These are phyloP conservation scores for Xylota sylvarum DNA, from an alignment of 2,888 invertebrate species.

Conservation along the genomic window DNA sequence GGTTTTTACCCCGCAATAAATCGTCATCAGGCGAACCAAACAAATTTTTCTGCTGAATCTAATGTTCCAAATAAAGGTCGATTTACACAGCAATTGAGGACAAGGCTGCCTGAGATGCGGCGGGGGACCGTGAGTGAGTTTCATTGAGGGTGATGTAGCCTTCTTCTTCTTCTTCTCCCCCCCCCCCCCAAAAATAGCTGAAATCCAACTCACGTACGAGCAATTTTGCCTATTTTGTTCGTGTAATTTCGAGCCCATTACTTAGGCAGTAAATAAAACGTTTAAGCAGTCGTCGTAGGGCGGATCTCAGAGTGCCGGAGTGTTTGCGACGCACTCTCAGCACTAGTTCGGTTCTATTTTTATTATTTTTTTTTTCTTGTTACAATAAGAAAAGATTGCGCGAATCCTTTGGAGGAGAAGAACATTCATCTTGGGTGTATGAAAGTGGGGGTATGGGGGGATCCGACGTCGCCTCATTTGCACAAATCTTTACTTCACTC, in stretches of 20 bases:
- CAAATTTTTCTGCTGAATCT: conserved; percentile 57
- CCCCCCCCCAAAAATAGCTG: background rate
- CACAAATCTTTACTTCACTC: conserved; percentile 49
- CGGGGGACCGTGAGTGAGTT: background rate
- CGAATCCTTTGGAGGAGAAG: background rate
- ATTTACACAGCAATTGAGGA: conserved; percentile 50
- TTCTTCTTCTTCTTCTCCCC: too few relatives aligned
- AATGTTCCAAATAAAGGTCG: conserved; percentile 48
- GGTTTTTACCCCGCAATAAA: conserved; percentile 54
- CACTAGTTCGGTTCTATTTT: conserved; percentile 4
- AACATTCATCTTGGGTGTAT: conserved; percentile 9
- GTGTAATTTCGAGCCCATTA: conserved; percentile 69
- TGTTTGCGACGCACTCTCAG: conserved; percentile 34
- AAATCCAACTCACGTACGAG: conserved; percentile 71
- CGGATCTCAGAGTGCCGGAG: conserved; percentile 6
- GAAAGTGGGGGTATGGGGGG: conserved; percentile 19
- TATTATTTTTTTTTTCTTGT: background rate
- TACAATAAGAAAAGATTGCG: background rate
- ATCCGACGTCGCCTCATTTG: conserved; percentile 50
- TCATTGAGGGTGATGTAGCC: background rate
- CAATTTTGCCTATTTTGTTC: conserved; percentile 64
- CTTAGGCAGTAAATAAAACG: conserved; percentile 75
- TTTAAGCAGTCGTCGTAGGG: conserved; percentile 59
- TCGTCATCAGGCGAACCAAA: conserved; percentile 60
- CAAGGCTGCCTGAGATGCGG: conserved; percentile 16